Conservation (phyloP, 1,140 invertebrate genomes). For the Cydia pomonella region DNA sequence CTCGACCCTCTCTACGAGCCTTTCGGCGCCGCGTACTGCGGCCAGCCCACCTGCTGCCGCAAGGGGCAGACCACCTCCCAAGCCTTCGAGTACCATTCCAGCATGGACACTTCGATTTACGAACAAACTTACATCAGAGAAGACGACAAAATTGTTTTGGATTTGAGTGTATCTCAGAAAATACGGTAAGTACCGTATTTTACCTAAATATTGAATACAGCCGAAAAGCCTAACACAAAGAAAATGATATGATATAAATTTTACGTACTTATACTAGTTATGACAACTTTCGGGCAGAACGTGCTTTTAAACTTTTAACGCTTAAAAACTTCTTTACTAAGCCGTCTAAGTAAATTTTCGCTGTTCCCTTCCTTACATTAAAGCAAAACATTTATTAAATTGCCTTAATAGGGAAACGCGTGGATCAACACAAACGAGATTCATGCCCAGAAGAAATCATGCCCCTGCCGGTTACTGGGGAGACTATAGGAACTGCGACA, state of each 20-base stretch:
- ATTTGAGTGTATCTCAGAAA: slow-evolving; percentile 52
- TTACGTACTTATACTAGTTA: too few relatives aligned
- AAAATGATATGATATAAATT: too few relatives aligned
- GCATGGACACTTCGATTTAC: slow-evolving; percentile 46
- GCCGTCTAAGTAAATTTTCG: too few relatives aligned
- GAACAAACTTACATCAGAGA: slow-evolving; percentile 44
- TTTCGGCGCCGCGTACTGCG: slow-evolving; percentile 85
- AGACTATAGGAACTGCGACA: slow-evolving; percentile 88
- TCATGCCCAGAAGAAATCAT: slow-evolving; percentile 36
- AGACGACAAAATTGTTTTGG: slow-evolving; percentile 48
- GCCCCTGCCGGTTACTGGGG: slow-evolving; percentile 88
- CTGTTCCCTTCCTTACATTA: too few relatives aligned
- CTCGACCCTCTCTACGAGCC: slow-evolving; percentile 87
- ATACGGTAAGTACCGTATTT: slow-evolving; percentile 33
- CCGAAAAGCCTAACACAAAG: not conserved
- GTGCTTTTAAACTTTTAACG: too few relatives aligned
- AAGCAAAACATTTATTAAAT: not conserved
- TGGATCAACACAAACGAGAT: slow-evolving; percentile 37
- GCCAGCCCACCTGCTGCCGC: slow-evolving; percentile 90
- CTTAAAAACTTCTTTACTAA: too few relatives aligned
- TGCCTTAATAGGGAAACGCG: slow-evolving; percentile 39
- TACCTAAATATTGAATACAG: not conserved
- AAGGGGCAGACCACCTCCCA: slow-evolving; percentile 70
- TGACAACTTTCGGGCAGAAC: too few relatives aligned
- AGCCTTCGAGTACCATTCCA: slow-evolving; percentile 38